Percentiles rank a stretch among this genome's conserved stretches.
Conservation (phyloP, 2,888 invertebrate genomes). For the Odontocerum albicorne region DNA sequence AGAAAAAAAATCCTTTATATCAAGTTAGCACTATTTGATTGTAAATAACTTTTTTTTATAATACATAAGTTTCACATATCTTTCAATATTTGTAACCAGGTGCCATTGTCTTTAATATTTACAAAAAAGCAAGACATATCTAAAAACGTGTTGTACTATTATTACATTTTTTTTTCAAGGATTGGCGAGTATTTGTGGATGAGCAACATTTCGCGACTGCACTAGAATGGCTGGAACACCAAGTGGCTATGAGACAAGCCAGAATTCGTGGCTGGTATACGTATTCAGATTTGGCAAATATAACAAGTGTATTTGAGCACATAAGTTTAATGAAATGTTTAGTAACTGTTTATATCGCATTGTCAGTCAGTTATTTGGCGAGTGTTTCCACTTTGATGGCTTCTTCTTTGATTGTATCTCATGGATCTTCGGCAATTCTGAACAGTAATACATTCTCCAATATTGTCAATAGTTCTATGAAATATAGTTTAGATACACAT, state of each 20-base stretch:
- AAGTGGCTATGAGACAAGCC: slow-evolving; percentile 74
- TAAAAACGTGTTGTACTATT: slow-evolving; percentile 28
- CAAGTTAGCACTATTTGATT: too few species aligned
- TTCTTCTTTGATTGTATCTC: slow-evolving; percentile 53
- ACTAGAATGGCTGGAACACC: slow-evolving; percentile 67
- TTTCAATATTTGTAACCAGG: too few species aligned
- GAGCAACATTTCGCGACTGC: slow-evolving; percentile 75
- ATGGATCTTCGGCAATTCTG: slow-evolving; percentile 30
- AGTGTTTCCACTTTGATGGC: slow-evolving; percentile 62
- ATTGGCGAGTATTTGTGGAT: slow-evolving; percentile 85
- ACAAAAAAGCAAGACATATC: not conserved
- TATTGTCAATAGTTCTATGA: too few species aligned
- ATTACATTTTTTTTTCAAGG: slow-evolving; percentile 51
- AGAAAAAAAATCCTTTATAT: too few species aligned
- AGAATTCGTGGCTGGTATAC: slow-evolving; percentile 77
- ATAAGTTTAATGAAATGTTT: slow-evolving; percentile 53
- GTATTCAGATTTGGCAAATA: slow-evolving; percentile 72
- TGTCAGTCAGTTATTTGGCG: slow-evolving; percentile 63
- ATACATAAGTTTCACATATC: too few species aligned
- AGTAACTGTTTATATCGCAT: slow-evolving; percentile 57
- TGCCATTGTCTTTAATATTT: too few species aligned
- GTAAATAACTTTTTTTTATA: too few species aligned
- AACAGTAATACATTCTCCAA: not conserved
- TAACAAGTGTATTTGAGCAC: slow-evolving; percentile 53
- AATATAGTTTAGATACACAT: too few species aligned